A percentile compares a stretch with the other conserved stretches of the same genome.
Conservation (phyloP, 2,797 vertebrate species). For the Chloroceryle inda region DNA sequence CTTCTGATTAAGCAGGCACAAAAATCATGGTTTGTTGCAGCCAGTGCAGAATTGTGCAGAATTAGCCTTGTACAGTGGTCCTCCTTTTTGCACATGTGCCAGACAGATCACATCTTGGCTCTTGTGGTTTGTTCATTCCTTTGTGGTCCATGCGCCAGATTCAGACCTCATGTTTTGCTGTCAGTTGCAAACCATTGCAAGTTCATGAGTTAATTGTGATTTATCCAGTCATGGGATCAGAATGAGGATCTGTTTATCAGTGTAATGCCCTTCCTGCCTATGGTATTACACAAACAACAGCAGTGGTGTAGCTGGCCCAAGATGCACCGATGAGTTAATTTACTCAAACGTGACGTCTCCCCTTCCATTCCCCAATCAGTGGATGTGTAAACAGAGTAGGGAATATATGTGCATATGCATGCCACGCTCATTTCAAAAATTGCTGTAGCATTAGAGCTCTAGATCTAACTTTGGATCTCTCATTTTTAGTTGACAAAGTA, state of each 20-base stretch:
- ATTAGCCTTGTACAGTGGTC: not conserved
- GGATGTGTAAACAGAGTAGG: not conserved
- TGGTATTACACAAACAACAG: not conserved
- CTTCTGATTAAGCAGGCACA: not conserved
- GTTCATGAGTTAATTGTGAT: not conserved
- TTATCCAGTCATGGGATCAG: not conserved
- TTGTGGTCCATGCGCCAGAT: not conserved
- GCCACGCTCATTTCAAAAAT: not conserved
- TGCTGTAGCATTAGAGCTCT: not conserved
- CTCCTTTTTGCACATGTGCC: not conserved
- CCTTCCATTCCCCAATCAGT: not conserved
- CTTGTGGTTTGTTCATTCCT: not conserved
- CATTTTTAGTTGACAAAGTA: not conserved
- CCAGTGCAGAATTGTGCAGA: not conserved
- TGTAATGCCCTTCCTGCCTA: not conserved
- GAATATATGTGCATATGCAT: not conserved
- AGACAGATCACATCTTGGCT: slow-evolving; percentile 4
- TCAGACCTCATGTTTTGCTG: not conserved
- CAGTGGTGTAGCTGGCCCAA: not conserved
- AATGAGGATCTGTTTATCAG: not conserved
- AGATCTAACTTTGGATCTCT: not conserved
- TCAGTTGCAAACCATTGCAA: not conserved
- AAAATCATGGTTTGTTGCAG: not conserved
- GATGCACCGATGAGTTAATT: not conserved
- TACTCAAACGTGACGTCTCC: not conserved